Conservation (phyloP, 2,888 invertebrate genomes). For the Orthosia incerta region DNA sequence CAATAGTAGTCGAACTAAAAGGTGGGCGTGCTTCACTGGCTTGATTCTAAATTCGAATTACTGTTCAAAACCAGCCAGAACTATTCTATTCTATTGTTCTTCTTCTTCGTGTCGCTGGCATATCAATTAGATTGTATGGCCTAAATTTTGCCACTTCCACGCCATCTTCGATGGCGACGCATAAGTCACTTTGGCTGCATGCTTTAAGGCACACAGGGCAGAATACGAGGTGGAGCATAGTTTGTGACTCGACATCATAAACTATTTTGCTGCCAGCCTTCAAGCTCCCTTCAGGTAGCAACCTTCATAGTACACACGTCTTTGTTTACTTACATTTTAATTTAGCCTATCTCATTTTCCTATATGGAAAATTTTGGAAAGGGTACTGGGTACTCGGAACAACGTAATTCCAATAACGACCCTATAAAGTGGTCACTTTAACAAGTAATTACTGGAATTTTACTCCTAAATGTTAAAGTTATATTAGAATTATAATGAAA, state of each 20-base stretch:
- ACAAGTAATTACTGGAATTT: slow-evolving; percentile 30
- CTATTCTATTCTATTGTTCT: not conserved
- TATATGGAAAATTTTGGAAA: not conserved
- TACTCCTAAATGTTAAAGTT: slow-evolving; percentile 20
- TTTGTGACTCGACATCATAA: too few relatives aligned
- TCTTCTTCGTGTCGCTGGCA: too few relatives aligned
- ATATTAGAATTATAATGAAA: slow-evolving; percentile 20
- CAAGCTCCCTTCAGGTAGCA: too few relatives aligned
- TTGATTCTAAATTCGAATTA: not conserved
- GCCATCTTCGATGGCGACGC: too few relatives aligned
- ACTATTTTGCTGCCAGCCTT: too few relatives aligned
- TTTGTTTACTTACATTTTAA: not conserved
- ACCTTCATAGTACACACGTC: not conserved
- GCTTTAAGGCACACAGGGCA: too few relatives aligned
- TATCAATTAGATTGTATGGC: too few relatives aligned
- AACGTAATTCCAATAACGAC: slow-evolving; percentile 12
- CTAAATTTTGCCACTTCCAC: too few relatives aligned
- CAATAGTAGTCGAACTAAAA: too few relatives aligned
- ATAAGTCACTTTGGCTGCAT: too few relatives aligned
- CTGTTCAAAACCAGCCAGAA: not conserved
- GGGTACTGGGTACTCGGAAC: not conserved
- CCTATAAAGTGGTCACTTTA: slow-evolving; percentile 17
- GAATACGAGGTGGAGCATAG: too few relatives aligned
- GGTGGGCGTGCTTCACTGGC: not conserved
- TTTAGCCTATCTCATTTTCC: not conserved